Percentiles rank a stretch among this genome's conserved stretches.
phyloP scores from a whole-genome alignment of 2,113 vertebrate species.

The Dasyurus viverrinus region DNA sequence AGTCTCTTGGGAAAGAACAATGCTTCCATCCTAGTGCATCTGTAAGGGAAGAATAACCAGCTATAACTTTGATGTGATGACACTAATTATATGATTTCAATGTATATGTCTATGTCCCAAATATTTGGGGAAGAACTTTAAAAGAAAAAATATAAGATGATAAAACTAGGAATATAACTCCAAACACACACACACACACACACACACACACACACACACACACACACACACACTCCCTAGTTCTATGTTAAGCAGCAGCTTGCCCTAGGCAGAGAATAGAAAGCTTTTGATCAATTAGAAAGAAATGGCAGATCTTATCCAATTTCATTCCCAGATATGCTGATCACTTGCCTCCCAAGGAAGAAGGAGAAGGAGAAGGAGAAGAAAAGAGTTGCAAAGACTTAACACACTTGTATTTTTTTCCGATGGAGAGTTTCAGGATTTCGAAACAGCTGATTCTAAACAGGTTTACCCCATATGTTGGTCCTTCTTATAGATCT shows the following conservation, averaged over 20 bases:
- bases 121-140: background rate
- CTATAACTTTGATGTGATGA: conserved; percentile 1
- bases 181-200: background rate
- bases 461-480: background rate
- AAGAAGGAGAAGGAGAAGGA: background rate
- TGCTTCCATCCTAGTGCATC: background rate
- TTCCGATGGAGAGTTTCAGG: background rate
- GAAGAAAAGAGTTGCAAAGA: background rate
- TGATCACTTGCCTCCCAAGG: background rate
- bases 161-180: background rate
- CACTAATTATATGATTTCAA: background rate
- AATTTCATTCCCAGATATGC: background rate
- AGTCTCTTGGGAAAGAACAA: background rate
- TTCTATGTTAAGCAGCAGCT: background rate
- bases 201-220: too few relatives aligned
- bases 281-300: background rate
- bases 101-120: background rate
- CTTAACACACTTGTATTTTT: background rate
- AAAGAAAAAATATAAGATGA: background rate
- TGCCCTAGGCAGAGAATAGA: background rate
- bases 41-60: background rate
- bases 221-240: too few relatives aligned
- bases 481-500: background rate
- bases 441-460: background rate
- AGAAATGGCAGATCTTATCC: background rate